phyloP scores from a whole-genome alignment of 1,140 invertebrate species.

The Polypedilum vanderplanki region DNA sequence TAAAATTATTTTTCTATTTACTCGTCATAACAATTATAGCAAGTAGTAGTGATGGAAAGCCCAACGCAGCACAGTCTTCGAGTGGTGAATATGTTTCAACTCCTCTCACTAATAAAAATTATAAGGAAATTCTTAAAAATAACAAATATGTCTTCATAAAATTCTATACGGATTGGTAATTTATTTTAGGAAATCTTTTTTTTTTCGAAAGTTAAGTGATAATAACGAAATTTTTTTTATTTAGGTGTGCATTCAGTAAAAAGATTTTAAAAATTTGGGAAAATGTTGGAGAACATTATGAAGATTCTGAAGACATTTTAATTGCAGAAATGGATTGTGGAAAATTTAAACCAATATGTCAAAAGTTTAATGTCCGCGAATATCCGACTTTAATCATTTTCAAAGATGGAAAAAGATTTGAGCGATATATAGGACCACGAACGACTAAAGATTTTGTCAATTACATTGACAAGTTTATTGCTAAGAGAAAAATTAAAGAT shows the following conservation, averaged over 20 bases:
- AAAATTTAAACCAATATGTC: background rate
- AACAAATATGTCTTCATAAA: background rate
- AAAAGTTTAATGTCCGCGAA: background rate
- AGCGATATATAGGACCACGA: background rate
- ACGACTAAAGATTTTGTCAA: background rate
- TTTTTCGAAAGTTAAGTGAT: too few species aligned
- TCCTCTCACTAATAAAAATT: background rate
- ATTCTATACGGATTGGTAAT: conserved; percentile 8
- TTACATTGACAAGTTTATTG: background rate
- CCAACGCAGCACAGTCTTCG: background rate
- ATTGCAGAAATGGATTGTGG: conserved; percentile 11
- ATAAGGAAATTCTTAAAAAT: background rate
- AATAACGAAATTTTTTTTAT: too few species aligned
- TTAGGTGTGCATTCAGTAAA: conserved; percentile 5
- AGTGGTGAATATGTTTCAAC: background rate
- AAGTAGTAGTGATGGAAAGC: background rate
- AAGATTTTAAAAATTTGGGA: background rate
- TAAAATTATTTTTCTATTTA: background rate
- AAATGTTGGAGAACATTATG: background rate
- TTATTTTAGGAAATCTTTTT: background rate
- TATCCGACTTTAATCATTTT: conserved; percentile 21
- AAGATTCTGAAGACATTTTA: background rate
- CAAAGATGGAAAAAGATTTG: background rate
- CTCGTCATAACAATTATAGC: background rate
- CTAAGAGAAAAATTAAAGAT: background rate